A percentile compares a stretch with the other conserved stretches of the same genome.
Evolutionary conservation across 2,797 vertebrate genomes (phyloP).

Genomic region (Saxicola maurus): DNA sequence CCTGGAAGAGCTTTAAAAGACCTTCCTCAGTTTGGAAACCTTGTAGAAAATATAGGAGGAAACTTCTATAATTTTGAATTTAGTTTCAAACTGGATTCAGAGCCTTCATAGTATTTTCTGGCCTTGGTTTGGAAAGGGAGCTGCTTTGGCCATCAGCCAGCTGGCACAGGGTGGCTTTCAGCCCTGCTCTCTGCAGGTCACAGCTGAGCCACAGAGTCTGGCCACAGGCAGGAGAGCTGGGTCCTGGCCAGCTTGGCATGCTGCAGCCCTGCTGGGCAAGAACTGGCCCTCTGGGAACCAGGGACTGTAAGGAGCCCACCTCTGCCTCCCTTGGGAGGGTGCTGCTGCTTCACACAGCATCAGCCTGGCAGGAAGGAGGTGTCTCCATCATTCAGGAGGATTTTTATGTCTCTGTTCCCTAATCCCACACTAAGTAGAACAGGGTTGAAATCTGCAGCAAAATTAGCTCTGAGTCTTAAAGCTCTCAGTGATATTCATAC

Average conservation of each 20-base stretch:
- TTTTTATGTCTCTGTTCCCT: neutral
- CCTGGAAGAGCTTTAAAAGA: neutral
- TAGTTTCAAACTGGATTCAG: neutral
- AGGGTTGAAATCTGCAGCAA: neutral
- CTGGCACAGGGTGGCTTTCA: neutral
- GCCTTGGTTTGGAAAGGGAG: neutral
- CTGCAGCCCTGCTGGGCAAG: neutral
- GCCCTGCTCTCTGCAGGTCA: neutral
- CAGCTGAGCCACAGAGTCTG: neutral
- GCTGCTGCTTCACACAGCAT: neutral
- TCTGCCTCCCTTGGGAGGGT: neutral
- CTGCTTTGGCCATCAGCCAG: neutral
- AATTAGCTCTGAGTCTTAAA: neutral
- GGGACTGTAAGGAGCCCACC: neutral
- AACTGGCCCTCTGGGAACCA: neutral
- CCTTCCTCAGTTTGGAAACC: neutral
- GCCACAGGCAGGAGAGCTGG: neutral
- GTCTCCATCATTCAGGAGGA: neutral
- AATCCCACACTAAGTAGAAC: neutral
- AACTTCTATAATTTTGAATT: neutral
- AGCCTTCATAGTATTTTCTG: neutral
- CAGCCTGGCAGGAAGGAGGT: neutral
- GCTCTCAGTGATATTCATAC: neutral
- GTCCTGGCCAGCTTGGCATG: neutral
- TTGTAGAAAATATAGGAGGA: neutral